A percentile compares a stretch with the other conserved stretches of the same genome.
Evolutionary conservation across 2,888 invertebrate genomes (phyloP).

Genomic region (Corbicula japonica): DNA sequence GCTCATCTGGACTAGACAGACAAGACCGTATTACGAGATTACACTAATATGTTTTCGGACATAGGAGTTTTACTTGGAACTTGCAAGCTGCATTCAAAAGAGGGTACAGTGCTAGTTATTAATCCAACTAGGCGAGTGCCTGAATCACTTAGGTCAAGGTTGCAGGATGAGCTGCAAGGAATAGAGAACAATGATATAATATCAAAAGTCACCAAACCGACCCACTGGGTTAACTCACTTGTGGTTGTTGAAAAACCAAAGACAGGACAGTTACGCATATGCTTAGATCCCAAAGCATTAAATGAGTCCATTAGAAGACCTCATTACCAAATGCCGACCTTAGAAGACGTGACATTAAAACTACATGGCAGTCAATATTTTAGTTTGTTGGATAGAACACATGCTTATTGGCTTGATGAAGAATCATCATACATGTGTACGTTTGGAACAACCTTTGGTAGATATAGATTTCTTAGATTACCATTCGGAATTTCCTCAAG

Average conservation of each 20-base stretch:
- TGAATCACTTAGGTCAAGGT: not conserved
- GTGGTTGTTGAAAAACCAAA: slow-evolving; percentile 27
- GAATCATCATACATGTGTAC: slow-evolving; percentile 7
- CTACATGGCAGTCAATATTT: slow-evolving; percentile 9
- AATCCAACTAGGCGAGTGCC: slow-evolving; percentile 21
- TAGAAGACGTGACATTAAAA: slow-evolving; percentile 12
- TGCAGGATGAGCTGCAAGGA: slow-evolving; percentile 11
- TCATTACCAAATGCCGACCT: slow-evolving; percentile 25
- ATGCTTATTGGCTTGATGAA: slow-evolving; percentile 14
- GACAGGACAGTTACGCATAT: slow-evolving; percentile 23
- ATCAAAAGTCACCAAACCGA: slow-evolving; percentile 8
- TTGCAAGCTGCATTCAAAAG: slow-evolving; percentile 27
- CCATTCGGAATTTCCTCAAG: slow-evolving; percentile 14
- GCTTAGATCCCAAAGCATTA: slow-evolving; percentile 29
- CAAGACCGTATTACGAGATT: slow-evolving; percentile 2
- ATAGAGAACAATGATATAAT: slow-evolving; percentile 33
- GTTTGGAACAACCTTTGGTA: slow-evolving; percentile 21
- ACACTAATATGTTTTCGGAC: slow-evolving; percentile 14
- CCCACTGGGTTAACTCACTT: slow-evolving; percentile 38
- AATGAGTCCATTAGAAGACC: slow-evolving; percentile 23
- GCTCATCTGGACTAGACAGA: not conserved
- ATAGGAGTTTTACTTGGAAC: slow-evolving; percentile 9
- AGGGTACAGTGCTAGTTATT: slow-evolving; percentile 19
- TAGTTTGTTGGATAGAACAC: slow-evolving; percentile 8
- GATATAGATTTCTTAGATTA: slow-evolving; percentile 10